Base-by-base conservation (phyloP, 35 echinoderm and acorn worm species). In the Apostichopus japonicus region DNA sequence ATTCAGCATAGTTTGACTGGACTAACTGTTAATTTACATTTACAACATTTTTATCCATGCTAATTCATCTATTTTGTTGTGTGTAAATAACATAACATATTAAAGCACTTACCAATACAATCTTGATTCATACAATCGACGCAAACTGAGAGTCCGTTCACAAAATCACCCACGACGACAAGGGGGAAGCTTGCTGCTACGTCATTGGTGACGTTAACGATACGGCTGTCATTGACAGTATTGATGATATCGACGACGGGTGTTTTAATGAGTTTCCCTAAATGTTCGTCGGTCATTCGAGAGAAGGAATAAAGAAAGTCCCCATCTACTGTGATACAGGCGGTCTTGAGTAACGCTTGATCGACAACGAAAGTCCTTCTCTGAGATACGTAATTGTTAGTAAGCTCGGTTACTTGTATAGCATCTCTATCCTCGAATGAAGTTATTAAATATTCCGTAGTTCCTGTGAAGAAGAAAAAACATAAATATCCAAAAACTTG, bases 341-440 rank as follows among this genome's bases (percentile, higher is more conserved):
- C 79, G 14, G 79, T 83, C 16, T 83, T 83, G 6, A 83, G 24
- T 6, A 4, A 11, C 17, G n/a, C 14, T 10, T 5, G 7, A 6
- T 54, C 15, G 24, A 54, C 7, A 17, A 6, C 54, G 54, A 83
- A 55, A 16, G 19, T 21, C 9, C 44, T n/a, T 4, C 54, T 16
- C 11, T 54, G 10, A 1, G 10, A 9, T 83, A 8, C 79, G 24
- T 17, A 83, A 15, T 16, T 21, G 3, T 14, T 52, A n/a, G 3
- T 54, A 17, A 83, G 44, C 0, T 24, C 10, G 10, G 79, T 83
- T 10, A 83, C 51, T 54, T 83, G 79, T 83, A 83, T 83, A 8
- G 33, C 33, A 52, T 83, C 79, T 14, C 79, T 9, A 55, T 83
- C 79, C 54, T 83, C 79, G 15, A 53, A 83, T 54, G 79, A 44